Conservation (phyloP, 2,888 invertebrate species). For the Ormyrus pomaceus region DNA sequence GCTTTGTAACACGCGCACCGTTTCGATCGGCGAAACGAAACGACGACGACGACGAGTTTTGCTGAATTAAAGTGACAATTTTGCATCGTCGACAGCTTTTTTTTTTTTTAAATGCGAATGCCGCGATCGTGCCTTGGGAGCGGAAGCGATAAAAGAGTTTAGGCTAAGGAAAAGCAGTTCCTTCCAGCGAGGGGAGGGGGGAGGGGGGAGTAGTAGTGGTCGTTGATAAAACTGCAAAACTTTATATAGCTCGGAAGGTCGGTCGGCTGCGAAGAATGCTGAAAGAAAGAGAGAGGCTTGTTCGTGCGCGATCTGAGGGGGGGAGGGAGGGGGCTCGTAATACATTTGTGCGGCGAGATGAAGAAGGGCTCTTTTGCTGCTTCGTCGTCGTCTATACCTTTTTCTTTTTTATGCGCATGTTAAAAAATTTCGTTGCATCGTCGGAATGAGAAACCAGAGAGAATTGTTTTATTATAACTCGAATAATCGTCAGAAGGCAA, state of each 20-base stretch:
- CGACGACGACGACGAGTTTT: conserved; percentile 52
- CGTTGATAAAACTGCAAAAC: background rate
- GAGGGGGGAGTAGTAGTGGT: too few relatives aligned
- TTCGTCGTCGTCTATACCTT: conserved; percentile 21
- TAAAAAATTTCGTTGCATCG: conserved; percentile 54
- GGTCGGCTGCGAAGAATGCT: background rate
- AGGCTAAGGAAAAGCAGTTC: too few relatives aligned
- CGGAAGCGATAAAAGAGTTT: conserved; percentile 27
- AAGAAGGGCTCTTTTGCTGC: conserved; percentile 2
- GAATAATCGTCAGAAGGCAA: conserved; percentile 67
- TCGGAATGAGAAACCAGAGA: conserved; percentile 22
- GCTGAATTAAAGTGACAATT: conserved; percentile 21
- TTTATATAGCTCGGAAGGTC: background rate
- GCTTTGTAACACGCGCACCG: conserved; percentile 44
- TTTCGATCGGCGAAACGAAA: conserved; percentile 48
- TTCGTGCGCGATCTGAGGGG: conserved; percentile 2
- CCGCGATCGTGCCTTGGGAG: conserved; percentile 52
- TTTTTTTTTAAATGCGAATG: conserved; percentile 9
- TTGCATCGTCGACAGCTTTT: conserved; percentile 21
- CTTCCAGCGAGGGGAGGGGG: too few relatives aligned
- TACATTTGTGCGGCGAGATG: conserved; percentile 41
- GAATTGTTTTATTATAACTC: conserved; percentile 4
- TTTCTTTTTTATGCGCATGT: conserved; percentile 22
- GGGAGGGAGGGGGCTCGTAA: background rate
- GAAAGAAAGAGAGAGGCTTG: conserved; percentile 54